Evolutionary conservation across 1,140 invertebrate species (phyloP), one percentile per base, ranked within the genome.

Genomic region (Euglossa dilemma): DNA sequence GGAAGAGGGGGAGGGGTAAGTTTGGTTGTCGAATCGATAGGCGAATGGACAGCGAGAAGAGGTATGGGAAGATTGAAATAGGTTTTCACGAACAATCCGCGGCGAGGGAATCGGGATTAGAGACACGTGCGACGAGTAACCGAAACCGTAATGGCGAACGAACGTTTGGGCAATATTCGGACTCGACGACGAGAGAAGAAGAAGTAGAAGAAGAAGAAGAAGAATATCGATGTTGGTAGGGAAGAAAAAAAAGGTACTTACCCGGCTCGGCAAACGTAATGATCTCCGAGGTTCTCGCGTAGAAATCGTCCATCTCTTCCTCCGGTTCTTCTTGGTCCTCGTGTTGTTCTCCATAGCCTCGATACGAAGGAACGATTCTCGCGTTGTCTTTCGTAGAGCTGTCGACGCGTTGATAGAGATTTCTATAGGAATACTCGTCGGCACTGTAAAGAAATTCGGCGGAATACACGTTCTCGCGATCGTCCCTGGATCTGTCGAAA

Each of bases 191-290:
- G 36, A 36, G 36, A 36, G 36, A 36, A 36, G 36, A 36, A 36
- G 36, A n/a, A n/a, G 36, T 1, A 36, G 36, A 36, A 36, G 36
- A 36, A 36, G 36, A 4, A 36, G 36, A 36, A 36, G 36, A 36
- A 36, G 36, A 5, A 50, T 50, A 23, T 61, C 8, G 45, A 20
- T 36, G 28, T 50, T 9, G 23, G 59, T 56, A 9, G 25, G 23
- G 61, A 28, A 14, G n/a, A 2, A 20, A 6, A 8, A 20, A 11
- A 59, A 50, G 20, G 54, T 52, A 93, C 95, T 95, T 94, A 97
- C 97, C 97, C 93, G 96, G 96, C 92, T 97, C 97, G 9, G 97
- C 97, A 91, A 98, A 98, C 20, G 96, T 96, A 87, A 97, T 97
- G 88, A 98, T 97, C 93, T 97, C 97, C 45, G 97, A 97, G 9